Conservation (phyloP, 1,140 invertebrate genomes). For the Zaprionus gabonicus region DNA sequence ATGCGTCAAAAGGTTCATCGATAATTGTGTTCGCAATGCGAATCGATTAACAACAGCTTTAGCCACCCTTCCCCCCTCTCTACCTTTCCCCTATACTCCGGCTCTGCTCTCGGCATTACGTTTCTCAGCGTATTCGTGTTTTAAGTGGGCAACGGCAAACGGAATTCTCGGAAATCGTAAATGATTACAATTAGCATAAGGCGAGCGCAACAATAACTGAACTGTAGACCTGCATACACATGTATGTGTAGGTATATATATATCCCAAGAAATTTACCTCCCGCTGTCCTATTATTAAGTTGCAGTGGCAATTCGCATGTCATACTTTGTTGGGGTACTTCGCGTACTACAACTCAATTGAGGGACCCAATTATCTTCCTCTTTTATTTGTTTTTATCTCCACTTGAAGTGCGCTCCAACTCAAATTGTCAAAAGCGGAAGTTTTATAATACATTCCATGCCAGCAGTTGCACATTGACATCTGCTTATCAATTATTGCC, state of each 20-base stretch:
- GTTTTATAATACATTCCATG: constrained; percentile 15
- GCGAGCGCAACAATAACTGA: constrained; percentile 3
- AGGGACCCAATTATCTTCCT: background rate
- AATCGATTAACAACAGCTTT: constrained; percentile 9
- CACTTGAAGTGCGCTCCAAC: background rate
- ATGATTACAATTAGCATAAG: constrained; percentile 40
- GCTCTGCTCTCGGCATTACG: constrained; percentile 21
- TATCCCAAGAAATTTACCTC: background rate
- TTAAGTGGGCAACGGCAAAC: constrained; percentile 22
- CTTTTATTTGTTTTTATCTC: constrained; percentile 3
- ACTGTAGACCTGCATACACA: constrained; percentile 4
- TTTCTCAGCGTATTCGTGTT: background rate
- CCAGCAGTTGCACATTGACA: background rate
- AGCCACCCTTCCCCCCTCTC: too few relatives aligned
- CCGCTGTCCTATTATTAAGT: too few relatives aligned
- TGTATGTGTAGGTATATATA: too few relatives aligned
- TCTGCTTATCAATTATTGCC: constrained; percentile 14
- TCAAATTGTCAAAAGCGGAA: constrained; percentile 22
- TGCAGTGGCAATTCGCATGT: background rate
- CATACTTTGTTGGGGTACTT: background rate
- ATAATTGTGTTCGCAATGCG: constrained; percentile 9
- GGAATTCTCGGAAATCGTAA: constrained; percentile 28
- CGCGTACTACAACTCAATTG: background rate
- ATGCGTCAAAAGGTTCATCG: constrained; percentile 11
- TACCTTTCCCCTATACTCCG: background rate